Base-by-base conservation (phyloP, 2,797 vertebrate genomes). In the Rhinogobio ventralis region DNA sequence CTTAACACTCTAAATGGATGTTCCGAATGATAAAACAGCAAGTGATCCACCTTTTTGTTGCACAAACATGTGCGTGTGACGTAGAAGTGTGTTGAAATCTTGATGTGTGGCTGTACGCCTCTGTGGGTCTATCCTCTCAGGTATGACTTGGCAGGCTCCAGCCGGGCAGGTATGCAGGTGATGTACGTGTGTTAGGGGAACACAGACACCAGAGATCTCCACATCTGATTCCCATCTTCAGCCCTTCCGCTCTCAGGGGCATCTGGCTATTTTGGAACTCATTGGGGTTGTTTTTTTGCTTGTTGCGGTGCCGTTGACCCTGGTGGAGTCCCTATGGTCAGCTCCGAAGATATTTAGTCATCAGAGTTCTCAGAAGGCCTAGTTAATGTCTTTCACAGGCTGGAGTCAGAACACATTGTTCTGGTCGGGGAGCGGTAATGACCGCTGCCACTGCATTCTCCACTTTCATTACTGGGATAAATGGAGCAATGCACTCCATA, bases 401-500 rank as follows among this genome's bases (percentile, higher is more conserved):
- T 87, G 81, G 74, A 86, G 67, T 78, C 82, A 79, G 88, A 86
- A 91, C 91, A 91, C 74, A 90, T 62, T 89, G 90, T 91, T 85
- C 86, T 90, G 69, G 68, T 86, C 74, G 74, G 67, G 67, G 82
- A 85, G 73, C 84, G 76, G 87, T 90, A 91, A 91, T 87, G 86
- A 84, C 86, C 87, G 67, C 68, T 86, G 87, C 90, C 82, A 73
- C 75, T 79, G 84, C 85, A 80, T 91, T 92, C 89, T 89, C 79
- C 53, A 86, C 86, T 89, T 89, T 86, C 92, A 92, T 93, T 93
- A 90, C 86, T 81, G 80, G 83, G 86, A 90, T 83, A 92, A 90
- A 93, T 92, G 91, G 88, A 88, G 89, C 91, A 93, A 91, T 91
- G 90, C 87, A 81, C 92, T 90, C 78, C 89, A 83, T 89, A 88